Evolutionary conservation across 2,888 invertebrate genomes (phyloP), one percentile per base, ranked within the genome.

Genomic region (Crepidodera aurea): DNA sequence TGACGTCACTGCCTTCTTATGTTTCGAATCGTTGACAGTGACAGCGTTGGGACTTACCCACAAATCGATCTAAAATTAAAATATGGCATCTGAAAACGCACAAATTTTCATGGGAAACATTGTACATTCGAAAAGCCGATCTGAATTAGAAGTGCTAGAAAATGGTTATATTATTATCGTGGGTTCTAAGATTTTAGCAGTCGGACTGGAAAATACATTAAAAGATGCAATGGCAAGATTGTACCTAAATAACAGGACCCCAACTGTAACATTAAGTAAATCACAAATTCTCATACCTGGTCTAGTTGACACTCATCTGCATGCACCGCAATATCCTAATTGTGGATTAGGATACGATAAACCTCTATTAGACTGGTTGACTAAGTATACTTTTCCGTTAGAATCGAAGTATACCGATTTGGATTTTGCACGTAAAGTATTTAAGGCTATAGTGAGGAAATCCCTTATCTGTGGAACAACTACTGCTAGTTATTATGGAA

Each of bases 271-370:
- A 1, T 56, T 85, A 5, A 74, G 71, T 6, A 71, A 78, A 2
- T 79, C 81, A 50, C 89, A 92, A 79, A 90, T 96, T 75, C 77
- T 96, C 10, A 89, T 94, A 78, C 96, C 96, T 0, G 96, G 96
- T 0, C 87, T 96, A 62, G 84, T 96, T 1, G 96, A 96, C 79
- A 90, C 92, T 16, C 96, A 96, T 77, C 91, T 93, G 7, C 96
- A 96, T 82, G 94, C 94, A 0, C 90, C 93, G 0, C 96, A 96
- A 81, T 91, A 91, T 71, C 92, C 93, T 0, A 95, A 96, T 80
- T 83, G 89, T 59, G 96, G 95, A 0, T 81, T 93, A 8, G 95
- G 94, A 0, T 84, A 93, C 68, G 93, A 94, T 75, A 86, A 87
- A 69, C 87, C 90, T 0, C 82, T 96, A 34, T 78, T 96, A 6